phyloP scores from a whole-genome alignment of 2,888 invertebrate species.

The Prionchulus punctatus region DNA sequence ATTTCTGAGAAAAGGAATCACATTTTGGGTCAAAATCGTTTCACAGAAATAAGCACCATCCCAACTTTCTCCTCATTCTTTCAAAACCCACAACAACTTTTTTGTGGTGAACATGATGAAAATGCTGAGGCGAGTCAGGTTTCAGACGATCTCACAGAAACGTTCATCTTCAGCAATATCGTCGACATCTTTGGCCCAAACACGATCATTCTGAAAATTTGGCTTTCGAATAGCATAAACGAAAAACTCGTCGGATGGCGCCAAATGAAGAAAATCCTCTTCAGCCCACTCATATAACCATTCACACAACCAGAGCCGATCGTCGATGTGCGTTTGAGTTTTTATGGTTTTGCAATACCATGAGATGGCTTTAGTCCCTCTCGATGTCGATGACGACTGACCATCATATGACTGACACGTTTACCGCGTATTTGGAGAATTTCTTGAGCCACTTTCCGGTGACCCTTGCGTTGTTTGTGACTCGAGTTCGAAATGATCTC shows the following conservation, averaged over 20 bases:
- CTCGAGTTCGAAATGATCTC: too few species aligned
- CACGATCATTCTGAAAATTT: slow-evolving; percentile 1
- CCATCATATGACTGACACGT: background rate
- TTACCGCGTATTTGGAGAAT: background rate
- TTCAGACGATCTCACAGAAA: background rate
- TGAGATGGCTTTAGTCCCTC: background rate
- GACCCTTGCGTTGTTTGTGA: background rate
- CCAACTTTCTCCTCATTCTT: background rate
- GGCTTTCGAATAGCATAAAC: background rate
- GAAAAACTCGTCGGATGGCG: background rate
- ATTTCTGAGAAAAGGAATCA: background rate
- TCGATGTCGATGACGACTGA: background rate
- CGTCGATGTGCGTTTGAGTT: background rate
- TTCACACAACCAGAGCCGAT: background rate
- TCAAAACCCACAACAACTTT: background rate
- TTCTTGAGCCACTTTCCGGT: background rate
- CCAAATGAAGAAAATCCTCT: background rate
- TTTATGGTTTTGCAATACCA: background rate
- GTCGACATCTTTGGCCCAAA: background rate
- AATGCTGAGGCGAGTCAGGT: background rate
- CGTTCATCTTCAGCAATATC: background rate
- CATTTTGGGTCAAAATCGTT: background rate
- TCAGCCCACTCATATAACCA: background rate
- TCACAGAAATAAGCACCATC: background rate
- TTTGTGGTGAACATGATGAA: background rate